A percentile compares a stretch with the other conserved stretches of the same genome.
Evolutionary conservation across 2,797 vertebrate genomes (phyloP).

Genomic region (Pangasius larnaudii): DNA sequence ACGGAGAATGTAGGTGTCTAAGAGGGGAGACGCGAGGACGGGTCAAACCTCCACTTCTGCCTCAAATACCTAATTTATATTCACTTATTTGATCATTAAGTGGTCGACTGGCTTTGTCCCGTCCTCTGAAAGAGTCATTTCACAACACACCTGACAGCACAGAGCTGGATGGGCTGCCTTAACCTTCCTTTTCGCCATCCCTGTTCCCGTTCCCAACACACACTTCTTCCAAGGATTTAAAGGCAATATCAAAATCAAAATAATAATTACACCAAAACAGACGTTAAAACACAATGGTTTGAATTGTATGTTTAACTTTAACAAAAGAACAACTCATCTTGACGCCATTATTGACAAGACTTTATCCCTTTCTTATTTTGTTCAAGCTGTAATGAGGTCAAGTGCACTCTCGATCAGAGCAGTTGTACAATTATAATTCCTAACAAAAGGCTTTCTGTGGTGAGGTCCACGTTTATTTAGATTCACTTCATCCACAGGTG

Average conservation of each 20-base stretch:
- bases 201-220: constrained; percentile 36
- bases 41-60: constrained; percentile 39
- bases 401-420: constrained; percentile 23
- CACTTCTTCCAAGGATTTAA: constrained; percentile 64
- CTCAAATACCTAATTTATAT: constrained; percentile 63
- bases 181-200: constrained; percentile 65
- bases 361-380: not conserved
- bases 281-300: not conserved
- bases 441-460: not conserved
- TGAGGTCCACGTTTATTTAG: not conserved
- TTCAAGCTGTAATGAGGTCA: constrained; percentile 28
- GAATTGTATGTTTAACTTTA: not conserved
- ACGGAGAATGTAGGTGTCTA: constrained; percentile 2
- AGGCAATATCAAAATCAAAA: constrained; percentile 65
- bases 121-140: constrained; percentile 61
- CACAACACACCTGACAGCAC: constrained; percentile 50
- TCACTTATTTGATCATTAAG: constrained; percentile 62
- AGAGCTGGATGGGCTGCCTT: constrained; percentile 65
- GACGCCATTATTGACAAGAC: not conserved
- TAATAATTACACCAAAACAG: constrained; percentile 42
- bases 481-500: constrained; percentile 18
- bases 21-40: constrained; percentile 9
- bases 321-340: not conserved
- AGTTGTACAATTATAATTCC: constrained; percentile 21
- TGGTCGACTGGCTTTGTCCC: constrained; percentile 52